Base-by-base conservation (phyloP, 2,888 invertebrate genomes). In the Pseudococcus longispinus region DNA sequence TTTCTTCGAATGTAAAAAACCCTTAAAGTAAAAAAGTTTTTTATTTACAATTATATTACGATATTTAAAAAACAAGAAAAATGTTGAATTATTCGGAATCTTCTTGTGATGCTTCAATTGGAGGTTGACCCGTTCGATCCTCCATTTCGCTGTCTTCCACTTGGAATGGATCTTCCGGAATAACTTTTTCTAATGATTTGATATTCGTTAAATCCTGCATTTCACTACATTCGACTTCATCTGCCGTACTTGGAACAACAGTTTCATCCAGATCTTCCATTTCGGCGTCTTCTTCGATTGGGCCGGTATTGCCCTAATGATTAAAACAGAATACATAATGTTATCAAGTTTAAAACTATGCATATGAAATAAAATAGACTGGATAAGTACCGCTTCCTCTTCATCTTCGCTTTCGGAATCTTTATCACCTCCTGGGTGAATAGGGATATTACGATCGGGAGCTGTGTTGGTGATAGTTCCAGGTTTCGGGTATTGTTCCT, bases 391-490 rank as follows among this genome's bases (percentile, higher is more conserved):
- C 77, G 37, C 9, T 85, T 86, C 80, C 23, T 90, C 90, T 88
- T 93, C 93, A 88, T 93, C 93, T 89, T 94, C 93, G 89, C 93
- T 93, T 89, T 94, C 94, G 1, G 92, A 92, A 88, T 93, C 93
- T 44, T 93, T 91, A 88, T 92, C 92, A 6, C 89, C 90, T 70
- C 94, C 95, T 77, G 95, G 94, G 91, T 95, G 94, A 74, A 92
- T 92, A 0, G 94, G 93, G 85, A 93, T 92, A 89, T 93, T 92
- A 88, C 92, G 91, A 82, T 92, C 91, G 32, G 94, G 93, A 87
- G 91, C 91, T 80, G 91, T 91, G 13, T 91, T 90, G 86, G 92
- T 92, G 88, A 93, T 92, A 0, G 89, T 92, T 88, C 94, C 94
- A 15, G 94, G 94, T 88, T 94, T 93, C 1, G 92, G 92, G 93